Conservation (phyloP, 2,113 vertebrate species). For the Lophura nycthemera region DNA sequence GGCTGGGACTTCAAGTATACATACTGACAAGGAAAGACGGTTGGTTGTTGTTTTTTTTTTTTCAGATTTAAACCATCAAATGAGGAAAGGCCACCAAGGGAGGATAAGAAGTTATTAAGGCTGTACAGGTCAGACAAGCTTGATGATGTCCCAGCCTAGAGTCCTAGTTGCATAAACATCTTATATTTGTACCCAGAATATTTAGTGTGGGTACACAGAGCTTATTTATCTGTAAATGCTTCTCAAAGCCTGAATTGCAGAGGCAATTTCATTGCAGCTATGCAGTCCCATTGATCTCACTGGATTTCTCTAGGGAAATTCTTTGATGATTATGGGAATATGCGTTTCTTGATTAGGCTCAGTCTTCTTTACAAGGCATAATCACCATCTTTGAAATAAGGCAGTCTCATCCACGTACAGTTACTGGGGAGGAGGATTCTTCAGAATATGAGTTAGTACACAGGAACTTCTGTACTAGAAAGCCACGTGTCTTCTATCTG, state of each 20-base stretch:
- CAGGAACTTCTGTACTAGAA: background rate
- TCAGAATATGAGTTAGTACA: background rate
- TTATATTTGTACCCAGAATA: background rate
- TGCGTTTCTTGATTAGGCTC: background rate
- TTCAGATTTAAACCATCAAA: background rate
- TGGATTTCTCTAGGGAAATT: background rate
- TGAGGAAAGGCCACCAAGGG: background rate
- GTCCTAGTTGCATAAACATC: background rate
- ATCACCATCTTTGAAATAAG: background rate
- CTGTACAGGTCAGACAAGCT: background rate
- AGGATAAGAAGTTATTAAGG: background rate
- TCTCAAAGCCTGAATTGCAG: background rate
- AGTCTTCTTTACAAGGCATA: background rate
- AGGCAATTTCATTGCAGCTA: background rate
- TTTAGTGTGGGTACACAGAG: rapidly evolving
- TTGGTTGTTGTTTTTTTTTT: too few species aligned
- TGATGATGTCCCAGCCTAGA: background rate
- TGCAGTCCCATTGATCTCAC: background rate
- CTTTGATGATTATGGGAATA: background rate
- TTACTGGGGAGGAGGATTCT: background rate
- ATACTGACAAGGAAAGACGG: background rate
- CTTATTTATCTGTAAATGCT: background rate
- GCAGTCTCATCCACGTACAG: background rate
- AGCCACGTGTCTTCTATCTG: background rate
- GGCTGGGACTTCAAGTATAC: background rate